A percentile compares a stretch with the other conserved stretches of the same genome.
phyloP scores from a whole-genome alignment of 2,888 invertebrate species.

The Drosophila peninsularis region DNA sequence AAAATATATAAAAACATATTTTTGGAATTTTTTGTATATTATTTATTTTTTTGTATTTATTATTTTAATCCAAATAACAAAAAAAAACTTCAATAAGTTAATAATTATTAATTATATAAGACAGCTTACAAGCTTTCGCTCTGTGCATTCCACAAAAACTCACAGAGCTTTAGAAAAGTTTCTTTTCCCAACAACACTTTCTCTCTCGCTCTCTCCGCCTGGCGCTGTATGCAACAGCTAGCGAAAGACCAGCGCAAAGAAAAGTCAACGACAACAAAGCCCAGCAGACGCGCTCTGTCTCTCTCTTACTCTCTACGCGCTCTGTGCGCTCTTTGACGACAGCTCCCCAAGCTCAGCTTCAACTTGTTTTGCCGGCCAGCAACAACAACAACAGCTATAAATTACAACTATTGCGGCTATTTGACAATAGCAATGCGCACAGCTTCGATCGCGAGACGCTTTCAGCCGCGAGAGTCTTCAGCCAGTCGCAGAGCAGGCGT shows the following conservation, averaged over 20 bases:
- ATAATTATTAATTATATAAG: not conserved
- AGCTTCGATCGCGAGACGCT: constrained; percentile 48
- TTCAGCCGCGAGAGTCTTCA: constrained; percentile 41
- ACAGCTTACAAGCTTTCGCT: not conserved
- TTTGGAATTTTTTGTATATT: too few species aligned
- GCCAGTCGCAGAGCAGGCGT: constrained; percentile 64
- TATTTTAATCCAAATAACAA: too few species aligned
- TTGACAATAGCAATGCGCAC: constrained; percentile 52
- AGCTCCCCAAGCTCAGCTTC: constrained; percentile 44
- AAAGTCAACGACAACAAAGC: constrained; percentile 18
- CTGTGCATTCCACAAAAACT: not conserved
- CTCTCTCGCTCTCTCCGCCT: constrained; percentile 7
- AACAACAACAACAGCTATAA: constrained; percentile 20
- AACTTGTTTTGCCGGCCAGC: constrained; percentile 61
- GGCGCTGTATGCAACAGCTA: not conserved
- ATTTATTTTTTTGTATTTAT: not conserved
- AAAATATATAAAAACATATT: too few species aligned
- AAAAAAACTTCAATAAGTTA: not conserved
- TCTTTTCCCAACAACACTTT: not conserved
- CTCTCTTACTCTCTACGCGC: not conserved
- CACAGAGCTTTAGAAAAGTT: constrained; percentile 3
- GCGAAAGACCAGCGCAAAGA: constrained; percentile 23
- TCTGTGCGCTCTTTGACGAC: constrained; percentile 10
- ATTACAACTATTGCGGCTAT: constrained; percentile 48
- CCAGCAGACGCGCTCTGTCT: not conserved